Base-by-base conservation (phyloP, 2,888 invertebrate species). In the Chaetogeoica ovagalla region DNA sequence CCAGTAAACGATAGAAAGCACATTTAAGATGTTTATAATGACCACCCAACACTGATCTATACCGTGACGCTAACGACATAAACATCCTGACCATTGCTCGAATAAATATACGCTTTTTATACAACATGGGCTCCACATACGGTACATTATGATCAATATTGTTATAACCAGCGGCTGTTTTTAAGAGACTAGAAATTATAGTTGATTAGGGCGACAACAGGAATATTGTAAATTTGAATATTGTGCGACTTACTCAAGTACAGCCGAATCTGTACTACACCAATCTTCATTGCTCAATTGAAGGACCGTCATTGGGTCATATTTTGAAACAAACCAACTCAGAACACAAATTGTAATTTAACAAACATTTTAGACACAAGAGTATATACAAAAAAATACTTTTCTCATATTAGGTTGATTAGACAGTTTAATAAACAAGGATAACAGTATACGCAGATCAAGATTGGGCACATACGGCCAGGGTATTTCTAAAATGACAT, bases 251-350 rank as follows among this genome's bases (percentile, higher is more conserved):
- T 86, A 91, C 91, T 89, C 89, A 81, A 91, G 86, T 43, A 90
- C 87, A 63, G 90, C 89, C 71, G 87, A 87, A 84, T 91, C 91
- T 71, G 90, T 87, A 82, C 89, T 88, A 83, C 89, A 87, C 81
- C 87, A 88, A 73, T 86, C 86, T 23, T 86, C 86, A 55, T 84
- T 84, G 43, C 84, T 85, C 9, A 86, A 82, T 73, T 84, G 83
- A 37, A 93, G 87, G 55, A 93, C 88, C 81, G 92, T 91, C 74
- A 89, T 87, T 0, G 92, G 90, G 86, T 93, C 92, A 84, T 91
- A 91, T 82, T 91, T 91, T 88, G 91, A 90, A 13, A 93, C 89
- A 83, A 92, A 91, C 93, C 93, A 93, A 85, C 91, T 91, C 83
- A 92, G 88, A 57, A 92, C 88, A 81, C 84, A 83, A 83, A 66